Percentiles rank a stretch among this genome's conserved stretches.
phyloP scores from a whole-genome alignment of 2,888 invertebrate species.

The Bruchidius siliquastri region DNA sequence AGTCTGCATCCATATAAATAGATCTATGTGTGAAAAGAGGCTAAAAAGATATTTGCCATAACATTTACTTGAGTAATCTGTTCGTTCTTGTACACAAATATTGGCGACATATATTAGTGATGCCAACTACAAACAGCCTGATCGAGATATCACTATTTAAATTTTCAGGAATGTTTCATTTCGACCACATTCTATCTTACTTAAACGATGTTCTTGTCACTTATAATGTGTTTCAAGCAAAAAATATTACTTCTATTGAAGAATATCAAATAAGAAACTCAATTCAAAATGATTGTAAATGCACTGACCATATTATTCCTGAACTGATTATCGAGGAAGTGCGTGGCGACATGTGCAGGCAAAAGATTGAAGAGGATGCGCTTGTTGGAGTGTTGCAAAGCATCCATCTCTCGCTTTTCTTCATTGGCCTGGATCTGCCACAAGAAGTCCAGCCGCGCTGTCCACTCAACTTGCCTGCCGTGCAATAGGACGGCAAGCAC shows the following conservation, averaged over 20 bases:
- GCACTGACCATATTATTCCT: constrained; percentile 73
- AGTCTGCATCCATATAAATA: too few species aligned
- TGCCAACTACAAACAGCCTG: too few species aligned
- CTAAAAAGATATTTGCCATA: too few species aligned
- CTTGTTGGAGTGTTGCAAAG: constrained; percentile 84
- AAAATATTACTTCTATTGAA: neutral
- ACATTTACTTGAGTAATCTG: too few species aligned
- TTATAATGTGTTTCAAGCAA: neutral
- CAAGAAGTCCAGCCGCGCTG: constrained; percentile 75
- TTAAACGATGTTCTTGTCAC: too few species aligned
- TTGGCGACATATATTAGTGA: too few species aligned
- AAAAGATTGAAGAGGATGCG: constrained; percentile 84
- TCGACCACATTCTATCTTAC: too few species aligned
- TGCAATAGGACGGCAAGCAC: constrained; percentile 80
- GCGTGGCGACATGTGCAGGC: constrained; percentile 87
- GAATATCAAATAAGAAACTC: constrained; percentile 5
- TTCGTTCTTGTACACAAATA: too few species aligned
- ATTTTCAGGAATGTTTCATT: too few species aligned
- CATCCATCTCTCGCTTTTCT: constrained; percentile 89
- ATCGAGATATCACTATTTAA: too few species aligned
- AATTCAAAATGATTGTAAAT: neutral
- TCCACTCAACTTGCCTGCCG: constrained; percentile 86
- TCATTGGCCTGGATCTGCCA: constrained; percentile 85
- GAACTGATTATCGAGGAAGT: constrained; percentile 87
- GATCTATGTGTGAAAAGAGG: too few species aligned